Evolutionary conservation across 2,888 invertebrate genomes (phyloP).

Genomic region (Agonopterix arenella): DNA sequence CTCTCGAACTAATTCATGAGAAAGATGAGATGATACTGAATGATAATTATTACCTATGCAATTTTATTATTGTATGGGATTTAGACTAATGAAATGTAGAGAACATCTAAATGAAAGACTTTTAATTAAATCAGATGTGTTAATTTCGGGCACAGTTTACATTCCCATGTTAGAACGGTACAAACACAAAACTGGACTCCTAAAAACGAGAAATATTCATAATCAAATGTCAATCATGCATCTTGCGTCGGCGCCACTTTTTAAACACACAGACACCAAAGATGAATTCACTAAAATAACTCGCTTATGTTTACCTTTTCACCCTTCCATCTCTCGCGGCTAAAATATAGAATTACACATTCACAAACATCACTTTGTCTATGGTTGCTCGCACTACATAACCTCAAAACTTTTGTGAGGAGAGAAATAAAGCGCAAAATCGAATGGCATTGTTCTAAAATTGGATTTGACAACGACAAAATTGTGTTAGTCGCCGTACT

Average conservation of each 20-base stretch:
- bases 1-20: no score
- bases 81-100: no score
- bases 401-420: constrained; percentile 12
- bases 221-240: constrained; percentile 59
- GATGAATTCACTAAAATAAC: constrained; percentile 73
- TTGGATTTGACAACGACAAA: constrained; percentile 24
- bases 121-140: no score
- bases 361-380: constrained; percentile 34
- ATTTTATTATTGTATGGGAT: no score
- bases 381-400: constrained; percentile 6
- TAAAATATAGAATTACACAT: constrained; percentile 73
- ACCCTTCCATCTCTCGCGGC: constrained; percentile 70
- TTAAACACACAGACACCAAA: constrained; percentile 56
- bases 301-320: constrained; percentile 68
- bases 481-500: constrained; percentile 43
- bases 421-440: constrained; percentile 33
- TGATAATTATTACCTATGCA: no score
- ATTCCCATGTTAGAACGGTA: constrained; percentile 6
- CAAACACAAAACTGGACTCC: not conserved
- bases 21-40: no score
- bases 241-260: constrained; percentile 61
- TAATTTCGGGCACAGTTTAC: not conserved
- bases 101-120: no score
- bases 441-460: constrained; percentile 15
- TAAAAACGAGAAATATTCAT: constrained; percentile 40